Evolutionary conservation across 2,888 invertebrate species (phyloP), one percentile per base, ranked within the genome.

Genomic region (Dione vanillae): DNA sequence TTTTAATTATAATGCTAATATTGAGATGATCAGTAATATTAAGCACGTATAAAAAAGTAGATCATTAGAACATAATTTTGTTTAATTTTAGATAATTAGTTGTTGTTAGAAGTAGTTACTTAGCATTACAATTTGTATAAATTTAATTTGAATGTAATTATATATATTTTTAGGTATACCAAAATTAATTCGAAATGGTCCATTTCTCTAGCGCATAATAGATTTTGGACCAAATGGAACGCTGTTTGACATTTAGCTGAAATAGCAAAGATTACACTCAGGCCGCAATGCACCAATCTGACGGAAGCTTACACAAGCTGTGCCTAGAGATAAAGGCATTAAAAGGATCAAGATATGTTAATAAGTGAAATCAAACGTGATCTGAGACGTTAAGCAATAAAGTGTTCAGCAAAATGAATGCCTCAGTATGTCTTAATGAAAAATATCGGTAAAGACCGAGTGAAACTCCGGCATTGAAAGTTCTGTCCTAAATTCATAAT

Each of bases 211-310:
- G 10, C 16, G 27, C 43, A 61, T n/a, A 5, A 61, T 61, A 27
- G 35, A 61, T 61, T 45, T 61, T 45, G n/a, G 11, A 45, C 37
- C 56, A 56, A 56, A 56, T 56, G 37, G 56, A 56, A 56, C 5
- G 37, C 37, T 16, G 56, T 56, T 16, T 56, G 61, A 61, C 61
- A 61, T 61, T 61, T 45, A 61, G 61, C 51, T 43, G 51, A 49
- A 37, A 51, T 37, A 68, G 45, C 62, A 52, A 20, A 56, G 51
- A 37, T 65, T 47, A 65, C 47, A 16, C 41, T 45, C 41, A 35
- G 65, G 45, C 65, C 59, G 65, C 70, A 70, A 43, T 70, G 70
- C 70, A 65, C 58, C 65, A 65, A 40, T 35, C 49, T 65, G 65
- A 65, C 59, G 40, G 59, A 40, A 61, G 67, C 67, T 67, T 41